A percentile compares a stretch with the other conserved stretches of the same genome.
Conservation (phyloP, 2,113 vertebrate species). For the Eudyptes chrysolophus region DNA sequence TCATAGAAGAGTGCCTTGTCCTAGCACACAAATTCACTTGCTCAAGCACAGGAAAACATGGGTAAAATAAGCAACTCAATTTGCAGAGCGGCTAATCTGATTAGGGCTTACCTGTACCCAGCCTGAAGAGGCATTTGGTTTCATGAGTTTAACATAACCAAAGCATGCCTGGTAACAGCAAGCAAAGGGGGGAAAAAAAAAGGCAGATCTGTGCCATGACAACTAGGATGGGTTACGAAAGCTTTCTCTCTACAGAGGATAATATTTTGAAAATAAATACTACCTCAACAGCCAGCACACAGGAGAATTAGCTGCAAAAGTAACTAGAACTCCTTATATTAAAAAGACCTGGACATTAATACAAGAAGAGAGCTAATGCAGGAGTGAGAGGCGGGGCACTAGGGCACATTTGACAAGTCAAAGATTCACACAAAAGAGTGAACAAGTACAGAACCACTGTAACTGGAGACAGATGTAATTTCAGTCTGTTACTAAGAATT, state of each 20-base stretch:
- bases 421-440: neutral
- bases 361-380: neutral
- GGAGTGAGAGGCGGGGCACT: neutral
- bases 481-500: neutral
- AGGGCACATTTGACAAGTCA: neutral
- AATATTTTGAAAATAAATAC: neutral
- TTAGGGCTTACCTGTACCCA: conserved; percentile 50
- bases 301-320: neutral
- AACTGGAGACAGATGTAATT: neutral
- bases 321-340: neutral
- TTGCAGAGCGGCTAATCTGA: neutral
- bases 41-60: neutral
- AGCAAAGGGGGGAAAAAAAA: neutral
- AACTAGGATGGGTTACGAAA: neutral
- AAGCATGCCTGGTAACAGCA: neutral
- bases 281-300: neutral
- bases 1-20: neutral
- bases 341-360: fast-evolving
- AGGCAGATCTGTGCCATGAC: neutral
- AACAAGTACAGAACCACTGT: neutral
- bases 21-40: neutral
- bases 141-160: neutral
- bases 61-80: neutral
- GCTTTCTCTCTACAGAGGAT: neutral
- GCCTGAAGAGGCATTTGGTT: neutral